A percentile compares a stretch with the other conserved stretches of the same genome.
These are phyloP conservation scores for Thysanoteuthis rhombus DNA, from an alignment of 2,888 invertebrate species.

Conservation along the genomic window DNA sequence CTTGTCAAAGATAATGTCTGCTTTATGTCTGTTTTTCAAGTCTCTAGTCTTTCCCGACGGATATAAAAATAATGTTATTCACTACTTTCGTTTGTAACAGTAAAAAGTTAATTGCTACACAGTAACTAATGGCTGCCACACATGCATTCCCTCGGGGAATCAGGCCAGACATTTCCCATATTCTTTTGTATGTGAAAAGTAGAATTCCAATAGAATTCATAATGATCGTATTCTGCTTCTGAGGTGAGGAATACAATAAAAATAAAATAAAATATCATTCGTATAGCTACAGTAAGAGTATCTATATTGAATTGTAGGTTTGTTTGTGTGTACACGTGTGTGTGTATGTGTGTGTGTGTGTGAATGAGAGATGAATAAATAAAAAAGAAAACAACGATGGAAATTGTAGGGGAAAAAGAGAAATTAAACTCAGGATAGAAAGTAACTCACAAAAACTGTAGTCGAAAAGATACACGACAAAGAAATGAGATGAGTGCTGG, in stretches of 20 bases:
- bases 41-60: neutral
- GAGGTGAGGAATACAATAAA: neutral
- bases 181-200: neutral
- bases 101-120: neutral
- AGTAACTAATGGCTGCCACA: neutral
- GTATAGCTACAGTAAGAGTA: neutral
- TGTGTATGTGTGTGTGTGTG: too few relatives aligned
- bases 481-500: too few relatives aligned
- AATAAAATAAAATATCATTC: neutral
- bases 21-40: neutral
- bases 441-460: too few relatives aligned
- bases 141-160: conserved; percentile 12
- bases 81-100: neutral
- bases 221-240: neutral
- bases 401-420: too few relatives aligned
- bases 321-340: too few relatives aligned
- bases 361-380: too few relatives aligned
- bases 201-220: conserved; percentile 12
- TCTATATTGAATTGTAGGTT: neutral
- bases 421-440: too few relatives aligned
- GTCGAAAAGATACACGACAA: too few relatives aligned
- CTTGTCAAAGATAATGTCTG: conserved; percentile 12
- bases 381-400: too few relatives aligned
- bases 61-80: neutral
- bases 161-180: neutral